phyloP scores from a whole-genome alignment of 2,797 vertebrate species.

The Ataeniobius toweri region DNA sequence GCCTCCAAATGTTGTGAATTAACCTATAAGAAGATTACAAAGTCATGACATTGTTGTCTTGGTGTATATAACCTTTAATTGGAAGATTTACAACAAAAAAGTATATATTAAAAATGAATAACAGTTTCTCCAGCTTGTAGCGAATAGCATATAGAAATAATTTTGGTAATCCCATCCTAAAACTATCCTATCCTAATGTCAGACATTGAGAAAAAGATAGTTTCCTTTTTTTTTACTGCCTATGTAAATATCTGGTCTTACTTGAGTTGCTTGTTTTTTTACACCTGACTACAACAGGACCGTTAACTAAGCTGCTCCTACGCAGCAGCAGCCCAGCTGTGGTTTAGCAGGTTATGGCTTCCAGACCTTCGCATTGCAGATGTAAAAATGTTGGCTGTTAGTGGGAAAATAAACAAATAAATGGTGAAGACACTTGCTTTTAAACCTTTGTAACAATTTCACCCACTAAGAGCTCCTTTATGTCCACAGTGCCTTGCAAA shows the following conservation, averaged over 20 bases:
- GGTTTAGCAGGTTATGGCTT: background rate
- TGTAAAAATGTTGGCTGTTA: background rate
- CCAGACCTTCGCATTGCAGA: background rate
- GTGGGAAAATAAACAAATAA: constrained; percentile 5
- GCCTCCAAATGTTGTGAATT: background rate
- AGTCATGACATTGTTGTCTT: background rate
- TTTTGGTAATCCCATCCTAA: background rate
- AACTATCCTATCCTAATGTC: background rate
- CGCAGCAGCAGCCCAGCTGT: background rate
- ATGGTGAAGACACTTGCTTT: constrained; percentile 7
- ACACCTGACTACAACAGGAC: background rate
- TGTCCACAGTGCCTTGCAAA: too few relatives aligned
- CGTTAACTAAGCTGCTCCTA: background rate
- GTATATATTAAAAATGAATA: background rate
- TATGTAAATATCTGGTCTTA: background rate
- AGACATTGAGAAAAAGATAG: background rate
- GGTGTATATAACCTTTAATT: background rate
- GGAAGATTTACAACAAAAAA: background rate
- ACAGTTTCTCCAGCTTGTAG: background rate
- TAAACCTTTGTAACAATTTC: constrained; percentile 7
- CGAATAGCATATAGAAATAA: background rate
- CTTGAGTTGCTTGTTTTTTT: background rate
- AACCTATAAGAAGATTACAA: background rate
- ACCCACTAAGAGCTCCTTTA: background rate
- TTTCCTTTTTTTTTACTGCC: background rate